phyloP scores from a whole-genome alignment of 2,113 vertebrate species.

The Glaucidium brasilianum region DNA sequence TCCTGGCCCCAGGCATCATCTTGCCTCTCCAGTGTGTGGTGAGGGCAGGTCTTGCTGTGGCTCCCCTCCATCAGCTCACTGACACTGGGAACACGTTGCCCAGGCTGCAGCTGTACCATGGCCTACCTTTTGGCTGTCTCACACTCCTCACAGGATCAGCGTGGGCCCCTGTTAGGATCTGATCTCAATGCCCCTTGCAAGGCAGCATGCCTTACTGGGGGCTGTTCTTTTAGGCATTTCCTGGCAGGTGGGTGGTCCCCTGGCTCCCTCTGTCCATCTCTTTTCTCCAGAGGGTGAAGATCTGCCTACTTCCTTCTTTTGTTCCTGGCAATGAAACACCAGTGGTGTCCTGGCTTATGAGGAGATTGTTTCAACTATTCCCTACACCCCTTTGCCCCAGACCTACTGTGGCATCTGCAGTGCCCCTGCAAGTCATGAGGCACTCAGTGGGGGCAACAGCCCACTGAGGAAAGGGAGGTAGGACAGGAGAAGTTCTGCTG shows the following conservation, averaged over 20 bases:
- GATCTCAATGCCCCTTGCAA: neutral
- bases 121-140: neutral
- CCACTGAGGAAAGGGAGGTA: fast-evolving
- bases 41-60: neutral
- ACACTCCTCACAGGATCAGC: neutral
- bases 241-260: fast-evolving
- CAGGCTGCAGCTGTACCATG: neutral
- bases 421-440: neutral
- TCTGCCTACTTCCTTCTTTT: neutral
- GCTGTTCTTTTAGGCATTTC: neutral
- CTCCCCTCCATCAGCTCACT: neutral
- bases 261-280: neutral
- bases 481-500: neutral
- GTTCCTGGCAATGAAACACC: neutral
- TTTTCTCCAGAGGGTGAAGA: neutral
- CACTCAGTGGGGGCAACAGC: neutral
- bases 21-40: fast-evolving
- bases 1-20: neutral
- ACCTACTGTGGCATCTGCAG: neutral
- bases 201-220: neutral
- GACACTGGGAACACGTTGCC: neutral
- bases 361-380: neutral
- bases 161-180: neutral
- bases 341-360: neutral
- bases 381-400: neutral